Evolutionary conservation across 2,113 vertebrate species (phyloP), one percentile per base, ranked within the genome.

Genomic region (Dascyllus trimaculatus): DNA sequence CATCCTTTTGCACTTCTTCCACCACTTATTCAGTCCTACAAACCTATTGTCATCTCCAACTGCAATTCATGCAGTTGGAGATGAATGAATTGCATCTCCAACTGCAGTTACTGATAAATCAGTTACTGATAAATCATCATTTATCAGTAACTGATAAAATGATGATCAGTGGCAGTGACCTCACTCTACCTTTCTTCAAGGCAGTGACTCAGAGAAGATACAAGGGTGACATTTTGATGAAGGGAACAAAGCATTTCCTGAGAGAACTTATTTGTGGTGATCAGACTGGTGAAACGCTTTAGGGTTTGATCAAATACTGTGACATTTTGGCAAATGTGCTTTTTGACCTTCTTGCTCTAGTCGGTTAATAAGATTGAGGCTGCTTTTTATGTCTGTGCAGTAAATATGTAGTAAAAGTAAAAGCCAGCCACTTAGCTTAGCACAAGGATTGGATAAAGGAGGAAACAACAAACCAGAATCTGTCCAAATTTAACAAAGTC

Each of bases 121-220:
- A n/a, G n/a, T n/a, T n/a, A n/a, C n/a, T n/a, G n/a, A n/a, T n/a
- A n/a, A n/a, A n/a, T n/a, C n/a, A n/a, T n/a, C 32, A 35, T 35
- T 9, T 48, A 17, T 48, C 18, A 54, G n/a, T 32, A 25, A 22
- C 45, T 48, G 54, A 80, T 61, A 6, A 35, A 76, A 59, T 21
- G 5, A 62, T 62, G 6, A 24, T 63, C 75, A 29, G 32, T 64
- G 61, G 49, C 24, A 4, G 19, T 59, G 56, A 81, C 53, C 66
- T 83, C 51, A 38, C 62, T 69, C 51, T 11, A 29, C 38, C 4
- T 38, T 48, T 24, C 7, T 19, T 18, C 46, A 35, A 29, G 45
- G 6, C n/a, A 32, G 17, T 22, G 14, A 5, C 57, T 64, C 40
- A 56, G 52, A 71, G 62, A 66, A n/a, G 45, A 66, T 19, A 25